A percentile compares a stretch with the other conserved stretches of the same genome.
These are phyloP conservation scores for Gambelia wislizenii DNA, from an alignment of 2,797 vertebrate species.

Conservation along the genomic window DNA sequence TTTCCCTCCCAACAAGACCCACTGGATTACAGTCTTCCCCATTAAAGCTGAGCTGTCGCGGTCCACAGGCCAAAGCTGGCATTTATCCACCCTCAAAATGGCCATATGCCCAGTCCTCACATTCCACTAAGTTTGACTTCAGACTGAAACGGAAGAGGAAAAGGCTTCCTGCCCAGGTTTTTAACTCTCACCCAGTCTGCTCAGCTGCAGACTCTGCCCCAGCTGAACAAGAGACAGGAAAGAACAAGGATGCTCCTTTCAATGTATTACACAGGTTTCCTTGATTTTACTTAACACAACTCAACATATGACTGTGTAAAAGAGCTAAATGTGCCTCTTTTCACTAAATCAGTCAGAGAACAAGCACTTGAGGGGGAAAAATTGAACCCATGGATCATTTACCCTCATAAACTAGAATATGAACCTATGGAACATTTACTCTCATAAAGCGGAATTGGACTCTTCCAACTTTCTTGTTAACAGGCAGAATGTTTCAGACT, in stretches of 20 bases:
- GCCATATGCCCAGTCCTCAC: constrained; percentile 64
- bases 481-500: background rate
- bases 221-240: constrained; percentile 1
- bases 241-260: background rate
- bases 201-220: background rate
- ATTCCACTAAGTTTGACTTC: constrained; percentile 52
- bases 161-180: background rate
- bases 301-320: background rate
- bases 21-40: constrained; percentile 65
- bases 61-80: constrained; percentile 64
- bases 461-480: constrained; percentile 35
- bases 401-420: background rate
- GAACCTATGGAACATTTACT: background rate
- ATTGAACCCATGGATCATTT: background rate
- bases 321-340: background rate
- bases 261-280: background rate
- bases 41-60: constrained; percentile 27
- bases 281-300: background rate
- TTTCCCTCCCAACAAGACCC: constrained; percentile 37
- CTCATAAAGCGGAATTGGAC: background rate
- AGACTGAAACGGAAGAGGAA: constrained; percentile 20
- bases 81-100: constrained; percentile 28
- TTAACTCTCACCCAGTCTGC: constrained; percentile 29
- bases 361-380: background rate
- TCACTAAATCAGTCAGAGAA: background rate